These are phyloP conservation scores for Rhipidura dahli DNA, from an alignment of 2,113 vertebrate species.

Conservation along the genomic window DNA sequence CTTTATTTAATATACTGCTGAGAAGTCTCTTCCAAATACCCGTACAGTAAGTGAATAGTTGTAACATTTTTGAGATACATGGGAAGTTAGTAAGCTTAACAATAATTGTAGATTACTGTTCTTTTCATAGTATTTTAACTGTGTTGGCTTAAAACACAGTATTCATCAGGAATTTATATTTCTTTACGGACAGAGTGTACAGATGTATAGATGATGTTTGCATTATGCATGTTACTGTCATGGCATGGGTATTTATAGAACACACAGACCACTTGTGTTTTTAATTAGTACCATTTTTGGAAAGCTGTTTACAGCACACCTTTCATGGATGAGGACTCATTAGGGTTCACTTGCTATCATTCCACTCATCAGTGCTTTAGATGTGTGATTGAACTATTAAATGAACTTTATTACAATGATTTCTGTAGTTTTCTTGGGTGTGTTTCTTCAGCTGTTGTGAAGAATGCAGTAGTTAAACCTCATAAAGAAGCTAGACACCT, in stretches of 20 bases:
- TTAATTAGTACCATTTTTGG: neutral
- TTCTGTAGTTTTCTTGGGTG: neutral
- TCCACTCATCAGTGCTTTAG: neutral
- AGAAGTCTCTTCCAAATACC: neutral
- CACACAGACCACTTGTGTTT: neutral
- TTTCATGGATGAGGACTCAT: neutral
- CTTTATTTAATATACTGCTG: neutral
- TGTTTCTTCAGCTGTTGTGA: neutral
- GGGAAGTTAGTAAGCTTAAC: neutral
- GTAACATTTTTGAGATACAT: neutral
- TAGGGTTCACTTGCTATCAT: neutral
- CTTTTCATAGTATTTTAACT: neutral
- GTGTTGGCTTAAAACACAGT: neutral
- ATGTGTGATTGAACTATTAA: neutral
- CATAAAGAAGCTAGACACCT: neutral
- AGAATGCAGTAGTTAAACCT: neutral
- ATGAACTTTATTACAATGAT: neutral
- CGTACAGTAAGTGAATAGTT: neutral
- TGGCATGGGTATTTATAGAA: neutral
- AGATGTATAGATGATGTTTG: neutral
- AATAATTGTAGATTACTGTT: neutral
- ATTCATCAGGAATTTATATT: neutral
- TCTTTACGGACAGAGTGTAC: neutral
- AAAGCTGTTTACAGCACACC: neutral
- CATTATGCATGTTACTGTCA: neutral